Evolutionary conservation across 1,140 invertebrate genomes (phyloP), one percentile per base, ranked within the genome.

Genomic region (Littorina saxatilis): DNA sequence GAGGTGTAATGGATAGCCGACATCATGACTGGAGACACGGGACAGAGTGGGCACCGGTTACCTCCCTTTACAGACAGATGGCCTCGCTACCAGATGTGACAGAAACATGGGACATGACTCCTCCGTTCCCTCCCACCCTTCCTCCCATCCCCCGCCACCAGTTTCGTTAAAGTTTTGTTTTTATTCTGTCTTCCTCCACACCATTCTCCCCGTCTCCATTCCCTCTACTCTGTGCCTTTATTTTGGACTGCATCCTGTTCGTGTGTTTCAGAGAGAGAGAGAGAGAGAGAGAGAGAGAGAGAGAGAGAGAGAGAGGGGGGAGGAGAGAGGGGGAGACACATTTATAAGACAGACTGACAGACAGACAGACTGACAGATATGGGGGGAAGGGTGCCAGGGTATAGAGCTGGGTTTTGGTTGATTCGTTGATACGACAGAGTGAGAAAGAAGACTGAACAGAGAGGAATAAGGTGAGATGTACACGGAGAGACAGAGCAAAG

Each of bases 1-100:
- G 55, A 35, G 32, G 32, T 15, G 66, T 68, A 68, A 68, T 68
- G 66, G 66, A 68, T 68, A 23, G 35, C 13, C 3, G 32, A 29
- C 23, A 68, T 68, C 66, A 68, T 13, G 13, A 35, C 17, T 23
- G 66, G 66, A 32, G 66, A 68, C 66, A 20, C 13, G 35, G 66
- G 66, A 68, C 66, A 68, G 66, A 68, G 66, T 68, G 66, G 66
- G 66, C 66, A 68, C 29, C 35, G 35, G 66, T 68, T 39, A 40
- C 15, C 66, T 68, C 66, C 35, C 66, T 32, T 39, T 20, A 20
- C 66, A 68, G 66, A 68, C 66, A 37, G 66, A 68, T 68, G 66
- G 66, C 66, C 17, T 39, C 66, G 4, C 35, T 39, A 47, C 43
- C 7, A 47, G 43, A 47, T 47, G 43, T 47, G 43, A 47, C 43